Evolutionary conservation across 2,797 vertebrate genomes (phyloP).

Genomic region (Nothura maculosa): DNA sequence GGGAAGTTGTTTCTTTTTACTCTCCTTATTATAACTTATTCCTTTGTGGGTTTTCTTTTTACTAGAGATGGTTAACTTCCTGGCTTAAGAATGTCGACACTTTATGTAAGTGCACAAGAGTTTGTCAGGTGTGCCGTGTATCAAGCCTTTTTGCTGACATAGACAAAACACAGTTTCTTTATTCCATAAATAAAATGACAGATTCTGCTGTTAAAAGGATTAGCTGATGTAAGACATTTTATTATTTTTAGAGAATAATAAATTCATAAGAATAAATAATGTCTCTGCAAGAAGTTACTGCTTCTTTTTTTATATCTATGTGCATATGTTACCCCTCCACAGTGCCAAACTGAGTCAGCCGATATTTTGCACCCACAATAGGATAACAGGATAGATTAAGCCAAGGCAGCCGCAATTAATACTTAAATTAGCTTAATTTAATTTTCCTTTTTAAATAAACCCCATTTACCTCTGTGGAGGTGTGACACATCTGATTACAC

Average conservation of each 20-base stretch:
- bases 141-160: neutral
- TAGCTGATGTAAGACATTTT: neutral
- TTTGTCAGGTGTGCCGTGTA: neutral
- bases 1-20: neutral
- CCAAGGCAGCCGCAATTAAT: conserved; percentile 69
- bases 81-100: neutral
- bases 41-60: neutral
- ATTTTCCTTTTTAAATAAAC: conserved; percentile 80
- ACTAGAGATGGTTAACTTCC: neutral
- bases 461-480: conserved; percentile 74
- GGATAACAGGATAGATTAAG: conserved; percentile 75
- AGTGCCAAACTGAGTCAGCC: conserved; percentile 23
- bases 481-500: conserved; percentile 77
- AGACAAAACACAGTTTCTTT: neutral
- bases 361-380: conserved; percentile 57
- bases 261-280: neutral
- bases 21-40: neutral
- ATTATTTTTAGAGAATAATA: conserved; percentile 25
- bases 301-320: neutral
- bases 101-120: neutral
- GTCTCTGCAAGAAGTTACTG: neutral
- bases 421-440: conserved; percentile 78
- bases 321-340: neutral
- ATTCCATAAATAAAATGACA: neutral
- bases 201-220: conserved; percentile 1